Evolutionary conservation across 2,888 invertebrate genomes (phyloP).

Genomic region (Caenorhabditis sp.): DNA sequence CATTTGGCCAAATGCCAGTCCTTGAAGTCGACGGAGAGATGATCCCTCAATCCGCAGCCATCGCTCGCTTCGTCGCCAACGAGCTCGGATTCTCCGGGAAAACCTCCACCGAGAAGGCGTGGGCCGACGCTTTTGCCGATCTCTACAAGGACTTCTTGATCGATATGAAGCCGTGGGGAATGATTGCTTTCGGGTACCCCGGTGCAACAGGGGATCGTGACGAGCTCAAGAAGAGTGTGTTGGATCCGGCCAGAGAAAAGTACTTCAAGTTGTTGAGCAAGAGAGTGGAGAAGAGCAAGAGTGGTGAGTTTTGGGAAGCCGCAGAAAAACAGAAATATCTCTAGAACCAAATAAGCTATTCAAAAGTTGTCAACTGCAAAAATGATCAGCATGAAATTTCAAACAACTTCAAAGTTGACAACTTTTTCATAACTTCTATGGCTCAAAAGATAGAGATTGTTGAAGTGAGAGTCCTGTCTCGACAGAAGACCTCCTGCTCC

Average conservation of each 20-base stretch:
- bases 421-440: background rate
- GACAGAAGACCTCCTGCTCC: too few species aligned
- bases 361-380: background rate
- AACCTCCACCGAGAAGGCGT: conserved; percentile 32
- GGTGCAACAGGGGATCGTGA: conserved; percentile 40
- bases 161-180: conserved; percentile 56
- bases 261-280: conserved; percentile 45
- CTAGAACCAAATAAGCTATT: background rate
- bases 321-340: background rate
- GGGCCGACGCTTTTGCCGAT: conserved; percentile 50
- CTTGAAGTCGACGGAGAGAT: conserved; percentile 51
- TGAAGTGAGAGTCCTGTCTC: too few species aligned
- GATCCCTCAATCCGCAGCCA: conserved; percentile 44
- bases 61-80: conserved; percentile 46
- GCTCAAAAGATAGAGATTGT: background rate
- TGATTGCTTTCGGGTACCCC: conserved; percentile 55
- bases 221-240: conserved; percentile 50
- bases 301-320: conserved; percentile 3
- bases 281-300: conserved; percentile 51
- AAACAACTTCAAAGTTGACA: background rate
- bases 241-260: conserved; percentile 46
- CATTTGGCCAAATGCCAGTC: conserved; percentile 46
- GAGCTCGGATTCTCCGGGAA: conserved; percentile 50
- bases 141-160: conserved; percentile 52
- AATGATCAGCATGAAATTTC: background rate